These are phyloP conservation scores for Catostomus latipinnis DNA, from an alignment of 2,797 vertebrate species.

Conservation along the genomic window DNA sequence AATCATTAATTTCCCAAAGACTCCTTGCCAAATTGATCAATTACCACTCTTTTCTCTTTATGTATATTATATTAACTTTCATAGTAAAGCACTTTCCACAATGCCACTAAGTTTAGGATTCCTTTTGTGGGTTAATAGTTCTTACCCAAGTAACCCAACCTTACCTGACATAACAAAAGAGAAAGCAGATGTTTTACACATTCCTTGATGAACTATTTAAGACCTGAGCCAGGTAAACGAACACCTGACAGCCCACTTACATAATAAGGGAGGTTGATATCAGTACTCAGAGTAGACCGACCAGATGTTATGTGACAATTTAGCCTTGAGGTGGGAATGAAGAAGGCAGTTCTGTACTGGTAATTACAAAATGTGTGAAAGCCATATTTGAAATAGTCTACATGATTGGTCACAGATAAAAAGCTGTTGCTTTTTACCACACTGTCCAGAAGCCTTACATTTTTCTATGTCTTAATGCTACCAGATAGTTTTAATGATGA, in stretches of 20 bases:
- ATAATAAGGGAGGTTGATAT: slow-evolving; percentile 26
- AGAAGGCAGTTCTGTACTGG: not conserved
- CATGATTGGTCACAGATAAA: not conserved
- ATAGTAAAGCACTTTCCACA: not conserved
- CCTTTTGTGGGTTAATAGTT: slow-evolving; percentile 5
- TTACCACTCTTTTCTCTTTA: slow-evolving; percentile 19
- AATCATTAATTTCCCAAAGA: too few species aligned
- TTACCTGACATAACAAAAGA: not conserved
- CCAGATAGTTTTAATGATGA: not conserved
- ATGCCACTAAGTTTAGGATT: not conserved
- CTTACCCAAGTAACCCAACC: not conserved
- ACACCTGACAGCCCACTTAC: not conserved
- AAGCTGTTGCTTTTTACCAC: not conserved
- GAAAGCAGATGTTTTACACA: slow-evolving; percentile 4
- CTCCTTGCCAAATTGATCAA: too few species aligned
- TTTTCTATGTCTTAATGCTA: not conserved
- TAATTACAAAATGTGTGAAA: slow-evolving; percentile 19
- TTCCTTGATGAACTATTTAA: slow-evolving; percentile 4
- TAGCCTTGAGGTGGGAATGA: slow-evolving; percentile 1
- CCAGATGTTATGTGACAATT: slow-evolving; percentile 5
- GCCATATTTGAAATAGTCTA: not conserved
- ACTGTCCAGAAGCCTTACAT: not conserved
- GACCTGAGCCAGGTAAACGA: not conserved
- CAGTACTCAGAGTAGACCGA: not conserved
- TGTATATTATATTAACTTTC: not conserved